Evolutionary conservation across 2,888 invertebrate species (phyloP).

Genomic region (Chalcis sispes): DNA sequence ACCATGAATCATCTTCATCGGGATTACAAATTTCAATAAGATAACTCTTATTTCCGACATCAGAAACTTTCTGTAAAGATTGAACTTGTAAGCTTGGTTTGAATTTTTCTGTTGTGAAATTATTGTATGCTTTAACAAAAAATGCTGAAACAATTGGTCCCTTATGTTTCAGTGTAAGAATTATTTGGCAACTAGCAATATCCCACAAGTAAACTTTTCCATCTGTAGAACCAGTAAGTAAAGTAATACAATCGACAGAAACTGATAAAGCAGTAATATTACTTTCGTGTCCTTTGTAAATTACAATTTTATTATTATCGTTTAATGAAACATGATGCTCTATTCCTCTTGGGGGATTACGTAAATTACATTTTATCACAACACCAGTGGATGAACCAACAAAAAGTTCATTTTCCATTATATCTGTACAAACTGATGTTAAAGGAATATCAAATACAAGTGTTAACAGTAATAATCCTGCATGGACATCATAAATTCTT

Average conservation of each 20-base stretch:
- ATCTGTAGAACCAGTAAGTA: slow-evolving; percentile 88
- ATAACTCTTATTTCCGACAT: slow-evolving; percentile 75
- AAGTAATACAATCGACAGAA: slow-evolving; percentile 83
- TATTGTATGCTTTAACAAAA: slow-evolving; percentile 80
- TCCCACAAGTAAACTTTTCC: slow-evolving; percentile 89
- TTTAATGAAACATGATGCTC: slow-evolving; percentile 79
- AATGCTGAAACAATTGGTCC: slow-evolving; percentile 86
- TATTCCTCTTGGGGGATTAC: slow-evolving; percentile 82
- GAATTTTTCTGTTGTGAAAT: slow-evolving; percentile 80
- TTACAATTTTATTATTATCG: slow-evolving; percentile 70
- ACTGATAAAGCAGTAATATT: slow-evolving; percentile 84
- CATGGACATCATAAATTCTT: slow-evolving; percentile 86
- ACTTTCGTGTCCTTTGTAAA: slow-evolving; percentile 84
- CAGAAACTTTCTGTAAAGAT: slow-evolving; percentile 81
- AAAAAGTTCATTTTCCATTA: slow-evolving; percentile 84
- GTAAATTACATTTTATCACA: slow-evolving; percentile 83
- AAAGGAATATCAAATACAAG: slow-evolving; percentile 85
- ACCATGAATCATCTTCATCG: slow-evolving; percentile 49
- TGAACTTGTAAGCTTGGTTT: slow-evolving; percentile 79
- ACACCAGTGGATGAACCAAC: slow-evolving; percentile 85
- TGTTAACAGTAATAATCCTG: slow-evolving; percentile 84
- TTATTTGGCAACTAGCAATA: slow-evolving; percentile 84
- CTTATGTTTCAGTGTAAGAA: slow-evolving; percentile 84
- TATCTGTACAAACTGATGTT: slow-evolving; percentile 83
- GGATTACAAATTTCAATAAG: slow-evolving; percentile 63